Evolutionary conservation across 2,113 vertebrate species (phyloP).

Genomic region (Dasypus novemcinctus): DNA sequence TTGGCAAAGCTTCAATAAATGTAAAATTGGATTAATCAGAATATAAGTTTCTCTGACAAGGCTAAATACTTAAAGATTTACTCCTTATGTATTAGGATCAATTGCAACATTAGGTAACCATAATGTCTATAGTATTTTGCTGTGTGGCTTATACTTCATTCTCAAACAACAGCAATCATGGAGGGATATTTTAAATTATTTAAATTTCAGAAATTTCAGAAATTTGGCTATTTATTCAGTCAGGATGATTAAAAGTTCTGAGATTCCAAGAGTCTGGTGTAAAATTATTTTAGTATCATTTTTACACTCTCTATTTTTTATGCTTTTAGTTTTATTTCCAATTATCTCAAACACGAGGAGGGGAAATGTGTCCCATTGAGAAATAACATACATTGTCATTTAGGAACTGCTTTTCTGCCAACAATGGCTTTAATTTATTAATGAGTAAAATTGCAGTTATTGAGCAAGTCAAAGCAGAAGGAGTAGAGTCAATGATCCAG

Average conservation of each 20-base stretch:
- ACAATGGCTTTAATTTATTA: constrained; percentile 29
- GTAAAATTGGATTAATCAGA: neutral
- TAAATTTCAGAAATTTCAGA: neutral
- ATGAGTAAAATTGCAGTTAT: constrained; percentile 42
- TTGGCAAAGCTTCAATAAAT: neutral
- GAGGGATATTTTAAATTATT: constrained; percentile 33
- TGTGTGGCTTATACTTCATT: neutral
- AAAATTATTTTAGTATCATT: constrained; percentile 11
- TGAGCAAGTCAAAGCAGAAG: constrained; percentile 24
- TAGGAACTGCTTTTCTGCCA: constrained; percentile 38
- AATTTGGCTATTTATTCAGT: neutral
- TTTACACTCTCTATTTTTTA: neutral
- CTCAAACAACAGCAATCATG: neutral
- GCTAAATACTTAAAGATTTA: neutral
- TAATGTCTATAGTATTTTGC: neutral
- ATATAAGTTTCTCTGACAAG: neutral
- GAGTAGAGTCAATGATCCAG: neutral
- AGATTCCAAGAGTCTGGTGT: neutral
- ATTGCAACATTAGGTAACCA: neutral
- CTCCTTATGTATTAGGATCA: neutral
- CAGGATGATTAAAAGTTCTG: neutral
- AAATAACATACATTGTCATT: neutral
- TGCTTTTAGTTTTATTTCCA: constrained; percentile 39
- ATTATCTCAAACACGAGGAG: neutral
- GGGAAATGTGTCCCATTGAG: neutral